Base-by-base conservation (phyloP, 92 coral and sea anemone species). In the Porites evermanni region DNA sequence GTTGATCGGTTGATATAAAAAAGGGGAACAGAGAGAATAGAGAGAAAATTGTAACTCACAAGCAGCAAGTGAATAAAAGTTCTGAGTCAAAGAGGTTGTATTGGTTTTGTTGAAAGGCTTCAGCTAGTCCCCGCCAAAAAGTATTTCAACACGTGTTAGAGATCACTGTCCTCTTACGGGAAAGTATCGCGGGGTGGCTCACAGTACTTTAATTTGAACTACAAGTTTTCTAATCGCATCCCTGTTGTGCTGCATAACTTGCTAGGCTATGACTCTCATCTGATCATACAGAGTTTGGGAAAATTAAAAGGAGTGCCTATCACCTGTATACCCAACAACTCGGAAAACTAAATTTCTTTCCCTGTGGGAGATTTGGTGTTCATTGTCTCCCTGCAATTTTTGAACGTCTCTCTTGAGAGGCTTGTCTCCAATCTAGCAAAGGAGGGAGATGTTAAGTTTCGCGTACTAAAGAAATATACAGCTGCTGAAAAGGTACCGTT, bases 281-380 rank as follows among this genome's bases (percentile, higher is more conserved):
- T 84, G 32, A 26, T 26, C 32, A 26, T 26, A 26, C 32, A 89
- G 80, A 90, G 81, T 1, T 69, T 79, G 26, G 92, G 92, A 3
- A 88, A 88, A 59, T 63, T 88, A 17, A 88, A 84, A 53, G 59
- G 89, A 52, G 83, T 79, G 54, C 24, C 76, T 64, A 77, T 89
- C 75, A 88, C 59, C 12, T 53, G 59, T 66, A 92, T 92, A 20
- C 91, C 95, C 8, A 92, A 89, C 85, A 92, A 89, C 78, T 80
- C 86, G 78, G 94, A 91, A 47, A 78, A 88, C 74, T 91, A 91
- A 80, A 91, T 87, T 75, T 81, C 91, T 67, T 91, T 91, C 78
- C 64, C 93, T 12, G 23, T 80, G 16, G 91, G 86, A 7, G 75
- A 86, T 21, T 69, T 90, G 7, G 77, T 60, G 51, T 91, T 77